Conservation (phyloP, 2,888 invertebrate species). For the Nebria salina region DNA sequence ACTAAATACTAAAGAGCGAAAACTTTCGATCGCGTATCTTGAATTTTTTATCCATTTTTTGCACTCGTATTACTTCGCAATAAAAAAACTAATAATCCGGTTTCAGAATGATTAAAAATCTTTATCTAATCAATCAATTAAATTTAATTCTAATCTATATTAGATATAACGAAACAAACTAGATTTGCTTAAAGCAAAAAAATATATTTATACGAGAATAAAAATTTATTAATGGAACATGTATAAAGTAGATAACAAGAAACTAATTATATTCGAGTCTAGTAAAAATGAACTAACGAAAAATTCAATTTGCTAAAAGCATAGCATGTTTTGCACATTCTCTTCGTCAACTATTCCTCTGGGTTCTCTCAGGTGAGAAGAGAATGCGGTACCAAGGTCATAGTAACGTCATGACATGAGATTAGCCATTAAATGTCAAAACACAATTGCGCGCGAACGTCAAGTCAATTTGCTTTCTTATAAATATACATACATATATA, state of each 20-base stretch:
- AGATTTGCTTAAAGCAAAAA: neutral
- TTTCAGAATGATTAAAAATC: neutral
- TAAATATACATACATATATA: neutral
- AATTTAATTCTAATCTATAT: neutral
- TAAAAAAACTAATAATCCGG: too few species aligned
- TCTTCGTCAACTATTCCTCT: neutral
- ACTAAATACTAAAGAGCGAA: too few species aligned
- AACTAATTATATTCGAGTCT: neutral
- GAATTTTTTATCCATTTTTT: too few species aligned
- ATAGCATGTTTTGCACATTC: neutral
- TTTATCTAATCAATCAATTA: neutral
- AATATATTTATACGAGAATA: neutral
- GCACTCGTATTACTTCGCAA: too few species aligned
- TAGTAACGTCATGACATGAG: neutral
- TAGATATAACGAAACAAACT: neutral
- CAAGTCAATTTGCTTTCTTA: neutral
- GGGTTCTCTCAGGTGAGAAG: neutral
- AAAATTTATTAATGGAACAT: neutral
- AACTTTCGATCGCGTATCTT: too few species aligned
- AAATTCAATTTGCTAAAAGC: neutral
- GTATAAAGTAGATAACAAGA: neutral
- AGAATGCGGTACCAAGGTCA: neutral
- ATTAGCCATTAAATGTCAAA: slow-evolving; percentile 1
- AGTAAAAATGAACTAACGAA: neutral
- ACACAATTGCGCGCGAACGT: neutral